Conservation (phyloP, 2,113 vertebrate genomes). For the Hypanus sabinus region DNA sequence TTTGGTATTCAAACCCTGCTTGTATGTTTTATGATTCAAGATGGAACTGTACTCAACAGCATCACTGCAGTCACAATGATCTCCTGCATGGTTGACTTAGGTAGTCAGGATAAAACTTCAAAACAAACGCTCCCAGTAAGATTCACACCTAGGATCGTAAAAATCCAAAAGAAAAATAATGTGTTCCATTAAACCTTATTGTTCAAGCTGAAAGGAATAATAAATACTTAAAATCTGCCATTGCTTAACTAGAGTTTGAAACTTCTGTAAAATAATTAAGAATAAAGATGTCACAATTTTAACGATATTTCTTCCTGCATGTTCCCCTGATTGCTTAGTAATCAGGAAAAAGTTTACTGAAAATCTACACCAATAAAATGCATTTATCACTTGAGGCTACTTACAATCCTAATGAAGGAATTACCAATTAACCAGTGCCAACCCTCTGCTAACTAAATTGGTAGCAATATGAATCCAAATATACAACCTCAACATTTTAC, state of each 20-base stretch:
- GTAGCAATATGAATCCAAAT: not conserved
- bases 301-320: not conserved
- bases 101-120: not conserved
- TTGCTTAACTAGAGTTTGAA: not conserved
- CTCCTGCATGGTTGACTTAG: not conserved
- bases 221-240: slow-evolving; percentile 8
- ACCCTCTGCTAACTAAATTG: not conserved
- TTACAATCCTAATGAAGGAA: not conserved
- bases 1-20: not conserved
- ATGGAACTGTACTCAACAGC: not conserved
- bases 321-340: not conserved
- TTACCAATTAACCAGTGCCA: not conserved
- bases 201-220: not conserved
- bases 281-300: not conserved
- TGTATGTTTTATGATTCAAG: not conserved
- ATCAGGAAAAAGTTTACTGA: not conserved
- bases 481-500: slow-evolving; percentile 1
- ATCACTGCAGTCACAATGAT: not conserved
- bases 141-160: not conserved
- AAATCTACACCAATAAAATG: slow-evolving; percentile 9
- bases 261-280: slow-evolving; percentile 18
- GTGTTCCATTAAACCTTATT: slow-evolving; percentile 10
- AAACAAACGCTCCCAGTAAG: not conserved
- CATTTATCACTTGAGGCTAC: not conserved
- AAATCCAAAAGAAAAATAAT: not conserved